Percentiles rank a stretch among this genome's conserved stretches.
Evolutionary conservation across 2,113 vertebrate species (phyloP).

Genomic region (Aramus guarauna): DNA sequence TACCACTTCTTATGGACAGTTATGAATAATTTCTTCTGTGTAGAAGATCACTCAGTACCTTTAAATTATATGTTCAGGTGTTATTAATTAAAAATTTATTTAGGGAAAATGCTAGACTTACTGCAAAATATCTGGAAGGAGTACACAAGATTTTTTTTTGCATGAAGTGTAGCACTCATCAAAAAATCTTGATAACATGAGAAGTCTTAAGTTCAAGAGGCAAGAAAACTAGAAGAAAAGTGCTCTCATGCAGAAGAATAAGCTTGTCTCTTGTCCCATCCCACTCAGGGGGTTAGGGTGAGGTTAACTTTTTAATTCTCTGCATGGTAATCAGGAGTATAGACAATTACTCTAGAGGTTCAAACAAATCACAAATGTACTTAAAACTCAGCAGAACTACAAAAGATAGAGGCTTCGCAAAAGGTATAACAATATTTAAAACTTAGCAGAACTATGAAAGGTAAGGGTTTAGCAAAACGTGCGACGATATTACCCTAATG

Average conservation of each 20-base stretch:
- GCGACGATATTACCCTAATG: no score
- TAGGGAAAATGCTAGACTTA: not conserved
- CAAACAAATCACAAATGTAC: no score
- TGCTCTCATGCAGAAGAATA: not conserved
- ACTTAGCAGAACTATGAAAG: no score
- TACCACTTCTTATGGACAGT: not conserved
- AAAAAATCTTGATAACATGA: not conserved
- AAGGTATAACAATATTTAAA: no score
- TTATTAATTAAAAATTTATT: not conserved
- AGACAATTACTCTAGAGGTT: no score
- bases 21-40: not conserved
- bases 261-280: not conserved
- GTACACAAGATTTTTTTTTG: not conserved
- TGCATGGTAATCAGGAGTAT: no score
- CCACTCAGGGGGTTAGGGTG: no score
- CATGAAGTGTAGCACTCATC: not conserved
- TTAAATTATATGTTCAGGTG: not conserved
- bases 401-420: no score
- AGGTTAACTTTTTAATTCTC: no score
- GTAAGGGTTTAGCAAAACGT: no score
- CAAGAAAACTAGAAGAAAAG: not conserved
- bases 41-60: not conserved
- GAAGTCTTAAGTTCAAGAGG: not conserved
- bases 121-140: not conserved
- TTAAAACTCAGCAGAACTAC: no score